phyloP scores from a whole-genome alignment of 2,888 invertebrate species.

The Amiota communis region DNA sequence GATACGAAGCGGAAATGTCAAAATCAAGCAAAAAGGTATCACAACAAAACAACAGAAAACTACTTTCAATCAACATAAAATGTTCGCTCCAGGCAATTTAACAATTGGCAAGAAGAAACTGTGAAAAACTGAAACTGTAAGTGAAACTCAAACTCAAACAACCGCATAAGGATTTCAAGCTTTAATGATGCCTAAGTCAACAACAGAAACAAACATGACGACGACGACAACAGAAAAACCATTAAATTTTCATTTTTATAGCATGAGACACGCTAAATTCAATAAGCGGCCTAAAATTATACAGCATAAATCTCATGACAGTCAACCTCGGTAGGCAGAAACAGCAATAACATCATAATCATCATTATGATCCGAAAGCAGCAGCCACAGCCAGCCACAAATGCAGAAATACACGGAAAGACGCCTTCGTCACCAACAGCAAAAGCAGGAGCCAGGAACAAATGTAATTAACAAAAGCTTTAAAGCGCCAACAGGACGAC shows the following conservation, averaged over 20 bases:
- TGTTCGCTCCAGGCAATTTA: too few species aligned
- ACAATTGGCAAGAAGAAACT: too few species aligned
- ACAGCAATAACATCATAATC: background rate
- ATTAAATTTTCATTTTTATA: conserved; percentile 19
- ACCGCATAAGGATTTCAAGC: too few species aligned
- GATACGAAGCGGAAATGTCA: background rate
- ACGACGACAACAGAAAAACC: background rate
- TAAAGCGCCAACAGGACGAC: background rate
- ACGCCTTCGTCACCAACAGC: background rate
- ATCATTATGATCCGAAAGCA: background rate
- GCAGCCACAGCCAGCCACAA: background rate
- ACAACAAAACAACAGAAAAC: background rate
- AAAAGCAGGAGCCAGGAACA: background rate
- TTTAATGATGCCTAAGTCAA: background rate
- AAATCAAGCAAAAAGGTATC: background rate
- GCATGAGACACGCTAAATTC: conserved; percentile 4
- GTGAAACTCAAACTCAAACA: too few species aligned
- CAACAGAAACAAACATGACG: background rate
- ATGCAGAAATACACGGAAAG: background rate
- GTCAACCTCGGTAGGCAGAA: background rate
- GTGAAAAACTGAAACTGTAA: too few species aligned
- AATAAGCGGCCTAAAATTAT: conserved; percentile 17
- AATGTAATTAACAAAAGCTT: conserved; percentile 27
- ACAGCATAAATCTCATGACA: background rate
- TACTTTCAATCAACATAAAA: too few species aligned